Percentiles rank a stretch among this genome's conserved stretches.
These are phyloP conservation scores for Drosophila dunni DNA, from an alignment of 1,140 invertebrate genomes.

Conservation along the genomic window DNA sequence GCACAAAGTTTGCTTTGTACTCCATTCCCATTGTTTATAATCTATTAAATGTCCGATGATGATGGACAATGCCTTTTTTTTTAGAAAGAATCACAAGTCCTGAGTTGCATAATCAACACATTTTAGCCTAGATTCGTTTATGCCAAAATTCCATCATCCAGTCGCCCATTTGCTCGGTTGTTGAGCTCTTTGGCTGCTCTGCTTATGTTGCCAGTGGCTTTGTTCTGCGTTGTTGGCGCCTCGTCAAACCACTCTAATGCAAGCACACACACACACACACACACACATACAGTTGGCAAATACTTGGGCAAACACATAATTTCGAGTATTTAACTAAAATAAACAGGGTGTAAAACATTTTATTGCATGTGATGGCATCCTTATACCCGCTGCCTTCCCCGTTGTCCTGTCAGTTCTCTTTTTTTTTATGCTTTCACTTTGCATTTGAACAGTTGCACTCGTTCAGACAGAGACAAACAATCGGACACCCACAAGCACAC, in stretches of 20 bases:
- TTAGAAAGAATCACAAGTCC: neutral
- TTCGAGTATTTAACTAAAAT: slow-evolving; percentile 83
- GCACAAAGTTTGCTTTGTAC: too few species aligned
- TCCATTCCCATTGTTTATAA: neutral
- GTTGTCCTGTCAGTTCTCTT: slow-evolving; percentile 6
- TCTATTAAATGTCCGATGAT: neutral
- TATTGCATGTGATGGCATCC: slow-evolving; percentile 60
- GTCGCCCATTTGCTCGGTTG: neutral
- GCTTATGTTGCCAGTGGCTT: slow-evolving; percentile 11
- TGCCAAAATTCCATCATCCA: neutral
- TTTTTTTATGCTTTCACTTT: slow-evolving; percentile 37
- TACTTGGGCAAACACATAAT: slow-evolving; percentile 83
- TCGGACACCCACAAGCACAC: slow-evolving; percentile 27
- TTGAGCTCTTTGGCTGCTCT: neutral
- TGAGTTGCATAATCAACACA: neutral
- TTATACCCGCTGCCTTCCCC: neutral
- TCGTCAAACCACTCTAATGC: slow-evolving; percentile 32
- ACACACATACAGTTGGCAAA: slow-evolving; percentile 60
- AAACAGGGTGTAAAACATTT: slow-evolving; percentile 83
- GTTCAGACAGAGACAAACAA: slow-evolving; percentile 42
- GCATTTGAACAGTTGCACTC: slow-evolving; percentile 58
- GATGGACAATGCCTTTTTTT: neutral
- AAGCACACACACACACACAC: slow-evolving; percentile 3
- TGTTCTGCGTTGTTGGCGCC: slow-evolving; percentile 5
- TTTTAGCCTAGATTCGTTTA: neutral